phyloP scores from a whole-genome alignment of 2,113 vertebrate genomes.

The Proterorhinus semilunaris region DNA sequence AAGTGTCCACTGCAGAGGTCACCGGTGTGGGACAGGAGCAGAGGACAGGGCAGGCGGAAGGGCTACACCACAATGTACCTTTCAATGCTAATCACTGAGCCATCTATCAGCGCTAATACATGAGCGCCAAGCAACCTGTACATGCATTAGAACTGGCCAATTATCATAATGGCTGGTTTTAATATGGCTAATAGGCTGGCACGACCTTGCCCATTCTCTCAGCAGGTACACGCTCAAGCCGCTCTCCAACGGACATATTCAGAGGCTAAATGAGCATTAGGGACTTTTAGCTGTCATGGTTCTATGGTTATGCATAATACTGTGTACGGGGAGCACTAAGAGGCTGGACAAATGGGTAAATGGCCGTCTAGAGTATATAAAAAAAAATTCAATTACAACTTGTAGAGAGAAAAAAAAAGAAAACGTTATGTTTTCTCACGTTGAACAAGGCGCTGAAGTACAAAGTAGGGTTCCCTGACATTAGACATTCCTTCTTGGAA shows the following conservation, averaged over 20 bases:
- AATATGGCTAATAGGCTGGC: constrained; percentile 81
- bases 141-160: constrained; percentile 78
- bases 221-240: constrained; percentile 67
- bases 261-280: constrained; percentile 70
- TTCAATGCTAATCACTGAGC: constrained; percentile 71
- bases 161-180: constrained; percentile 81
- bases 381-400: constrained; percentile 26
- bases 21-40: constrained; percentile 42
- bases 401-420: constrained; percentile 44
- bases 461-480: too few relatives aligned
- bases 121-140: constrained; percentile 76
- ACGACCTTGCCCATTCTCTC: constrained; percentile 80
- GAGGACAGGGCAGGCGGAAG: constrained; percentile 40
- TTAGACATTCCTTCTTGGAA: too few relatives aligned
- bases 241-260: constrained; percentile 73
- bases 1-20: constrained; percentile 59
- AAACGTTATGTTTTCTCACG: constrained; percentile 51
- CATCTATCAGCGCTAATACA: constrained; percentile 80
- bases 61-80: constrained; percentile 60
- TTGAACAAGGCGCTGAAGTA: constrained; percentile 7
- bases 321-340: constrained; percentile 29
- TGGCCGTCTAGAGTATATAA: constrained; percentile 49
- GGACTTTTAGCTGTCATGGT: constrained; percentile 60
- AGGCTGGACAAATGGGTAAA: constrained; percentile 40
- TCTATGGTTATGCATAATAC: constrained; percentile 53